A percentile compares a stretch with the other conserved stretches of the same genome.
phyloP scores from a whole-genome alignment of 1,140 invertebrate genomes.

The Leucophenga varia region DNA sequence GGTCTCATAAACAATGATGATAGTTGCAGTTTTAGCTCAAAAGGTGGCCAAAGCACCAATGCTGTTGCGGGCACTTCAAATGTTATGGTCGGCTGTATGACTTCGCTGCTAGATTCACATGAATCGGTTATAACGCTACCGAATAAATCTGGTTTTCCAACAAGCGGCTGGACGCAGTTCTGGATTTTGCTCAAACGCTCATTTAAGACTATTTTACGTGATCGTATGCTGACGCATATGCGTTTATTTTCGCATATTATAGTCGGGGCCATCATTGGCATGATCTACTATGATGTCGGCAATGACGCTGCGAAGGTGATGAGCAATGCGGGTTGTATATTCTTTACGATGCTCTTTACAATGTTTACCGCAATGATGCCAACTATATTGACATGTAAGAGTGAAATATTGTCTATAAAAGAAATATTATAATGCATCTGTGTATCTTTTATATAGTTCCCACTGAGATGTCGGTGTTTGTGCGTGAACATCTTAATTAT shows the following conservation, averaged over 20 bases:
- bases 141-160: constrained; percentile 74
- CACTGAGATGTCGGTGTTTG: constrained; percentile 90
- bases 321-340: constrained; percentile 91
- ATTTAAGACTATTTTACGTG: constrained; percentile 84
- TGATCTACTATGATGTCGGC: constrained; percentile 90
- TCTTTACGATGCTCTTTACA: constrained; percentile 92
- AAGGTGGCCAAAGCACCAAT: constrained; percentile 35
- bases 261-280: constrained; percentile 86
- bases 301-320: constrained; percentile 89
- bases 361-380: constrained; percentile 98
- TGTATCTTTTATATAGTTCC: constrained; percentile 91
- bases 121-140: constrained; percentile 69
- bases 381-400: constrained; percentile 93
- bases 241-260: constrained; percentile 84
- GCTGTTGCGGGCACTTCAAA: constrained; percentile 34
- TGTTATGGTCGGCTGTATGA: constrained; percentile 69
- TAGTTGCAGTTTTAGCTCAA: constrained; percentile 45
- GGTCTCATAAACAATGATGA: constrained; percentile 26
- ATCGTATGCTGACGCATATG: constrained; percentile 87
- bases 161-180: constrained; percentile 85
- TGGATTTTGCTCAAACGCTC: constrained; percentile 85
- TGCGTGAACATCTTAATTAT: constrained; percentile 93
- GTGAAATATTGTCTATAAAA: too few relatives aligned
- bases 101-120: constrained; percentile 73
- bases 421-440: too few relatives aligned